Percentiles rank a stretch among this genome's conserved stretches.
Evolutionary conservation across 2,888 invertebrate genomes (phyloP).

Genomic region (Caenorhabditis plicata): DNA sequence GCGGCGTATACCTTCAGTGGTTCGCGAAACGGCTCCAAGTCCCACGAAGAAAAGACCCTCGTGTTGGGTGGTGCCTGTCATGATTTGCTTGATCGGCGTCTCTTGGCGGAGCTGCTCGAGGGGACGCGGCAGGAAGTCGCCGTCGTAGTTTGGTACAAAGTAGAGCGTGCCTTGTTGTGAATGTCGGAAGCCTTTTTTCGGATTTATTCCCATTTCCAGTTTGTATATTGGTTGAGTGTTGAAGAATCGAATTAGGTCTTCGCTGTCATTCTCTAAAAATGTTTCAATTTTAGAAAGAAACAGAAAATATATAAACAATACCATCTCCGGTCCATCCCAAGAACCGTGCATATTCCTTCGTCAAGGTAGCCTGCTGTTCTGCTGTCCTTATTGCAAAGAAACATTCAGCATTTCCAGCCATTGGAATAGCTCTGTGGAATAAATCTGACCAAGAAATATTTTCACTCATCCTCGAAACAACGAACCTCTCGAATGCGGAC

Average conservation of each 20-base stretch:
- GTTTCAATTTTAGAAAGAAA: background rate
- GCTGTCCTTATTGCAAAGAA: constrained; percentile 36
- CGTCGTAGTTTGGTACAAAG: constrained; percentile 47
- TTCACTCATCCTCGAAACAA: background rate
- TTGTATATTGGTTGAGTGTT: constrained; percentile 22
- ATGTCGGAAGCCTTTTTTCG: constrained; percentile 32
- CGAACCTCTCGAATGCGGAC: constrained; percentile 46
- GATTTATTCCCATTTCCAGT: constrained; percentile 42
- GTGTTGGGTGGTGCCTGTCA: constrained; percentile 45
- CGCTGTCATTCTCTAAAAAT: constrained; percentile 15
- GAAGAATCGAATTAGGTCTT: constrained; percentile 29
- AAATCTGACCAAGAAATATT: constrained; percentile 33
- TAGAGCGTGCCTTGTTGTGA: constrained; percentile 39
- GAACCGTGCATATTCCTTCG: constrained; percentile 34
- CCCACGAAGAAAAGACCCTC: constrained; percentile 49
- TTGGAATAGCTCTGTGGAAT: constrained; percentile 47
- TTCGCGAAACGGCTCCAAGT: constrained; percentile 24
- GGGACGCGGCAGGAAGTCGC: constrained; percentile 48
- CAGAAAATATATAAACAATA: too few species aligned
- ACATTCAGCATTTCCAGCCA: constrained; percentile 46
- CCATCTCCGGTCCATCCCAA: constrained; percentile 34
- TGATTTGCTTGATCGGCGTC: constrained; percentile 36
- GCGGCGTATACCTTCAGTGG: constrained; percentile 26
- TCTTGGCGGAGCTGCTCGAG: constrained; percentile 34
- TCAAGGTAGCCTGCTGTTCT: constrained; percentile 27